Percentiles rank a stretch among this genome's conserved stretches.
These are phyloP conservation scores for Plecturocebus donacophilus DNA, from an alignment of 2,113 vertebrate species.

Conservation along the genomic window DNA sequence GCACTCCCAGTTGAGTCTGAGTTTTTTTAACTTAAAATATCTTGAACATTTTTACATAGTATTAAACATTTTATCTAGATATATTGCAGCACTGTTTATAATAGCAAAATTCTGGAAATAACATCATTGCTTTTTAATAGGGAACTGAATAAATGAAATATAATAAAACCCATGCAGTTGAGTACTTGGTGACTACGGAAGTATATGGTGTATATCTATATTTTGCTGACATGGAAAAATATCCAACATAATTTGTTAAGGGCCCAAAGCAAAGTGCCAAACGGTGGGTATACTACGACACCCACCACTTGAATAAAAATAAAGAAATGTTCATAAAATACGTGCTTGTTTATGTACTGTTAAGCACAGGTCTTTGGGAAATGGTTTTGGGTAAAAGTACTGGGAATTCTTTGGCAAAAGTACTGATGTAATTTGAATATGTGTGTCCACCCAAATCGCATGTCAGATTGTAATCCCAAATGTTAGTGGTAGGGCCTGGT, in stretches of 20 bases:
- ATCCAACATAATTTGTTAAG: neutral
- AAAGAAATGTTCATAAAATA: neutral
- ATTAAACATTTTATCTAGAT: neutral
- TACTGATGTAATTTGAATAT: neutral
- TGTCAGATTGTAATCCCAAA: too few relatives aligned
- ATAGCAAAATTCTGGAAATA: conserved; percentile 30
- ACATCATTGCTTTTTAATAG: neutral
- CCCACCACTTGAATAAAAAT: neutral
- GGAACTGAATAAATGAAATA: neutral
- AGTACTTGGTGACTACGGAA: neutral
- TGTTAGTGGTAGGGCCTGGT: too few relatives aligned
- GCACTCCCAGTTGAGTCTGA: neutral
- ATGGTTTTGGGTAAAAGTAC: neutral
- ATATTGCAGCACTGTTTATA: neutral
- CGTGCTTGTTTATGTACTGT: neutral
- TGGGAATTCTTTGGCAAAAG: neutral
- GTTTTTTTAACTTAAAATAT: conserved; percentile 15
- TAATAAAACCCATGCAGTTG: neutral
- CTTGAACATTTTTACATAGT: neutral
- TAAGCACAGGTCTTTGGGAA: neutral
- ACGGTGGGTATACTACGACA: neutral
- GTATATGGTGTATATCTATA: neutral
- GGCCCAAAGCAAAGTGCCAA: neutral
- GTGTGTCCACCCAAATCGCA: too few relatives aligned
- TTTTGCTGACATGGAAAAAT: conserved; percentile 1